Percentiles rank a stretch among this genome's conserved stretches.
phyloP scores from a whole-genome alignment of 2,113 vertebrate species.

The Syngnathus floridae region DNA sequence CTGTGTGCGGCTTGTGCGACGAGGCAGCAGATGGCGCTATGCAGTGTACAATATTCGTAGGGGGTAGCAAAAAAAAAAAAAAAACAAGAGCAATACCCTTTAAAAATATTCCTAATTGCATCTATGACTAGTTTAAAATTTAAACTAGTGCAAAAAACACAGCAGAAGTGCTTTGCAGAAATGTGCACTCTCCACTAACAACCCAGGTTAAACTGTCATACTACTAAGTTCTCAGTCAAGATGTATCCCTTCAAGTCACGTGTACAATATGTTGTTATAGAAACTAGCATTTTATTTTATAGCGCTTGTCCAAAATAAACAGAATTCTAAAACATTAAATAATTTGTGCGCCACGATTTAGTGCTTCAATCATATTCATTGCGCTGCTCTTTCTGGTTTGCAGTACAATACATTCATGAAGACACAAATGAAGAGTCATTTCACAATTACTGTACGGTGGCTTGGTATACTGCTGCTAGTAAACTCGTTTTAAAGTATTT shows the following conservation, averaged over 20 bases:
- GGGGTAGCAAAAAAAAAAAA: too few relatives aligned
- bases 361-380: neutral
- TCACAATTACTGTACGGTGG: neutral
- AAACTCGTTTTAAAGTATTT: neutral
- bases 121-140: too few relatives aligned
- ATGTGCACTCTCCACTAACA: too few relatives aligned
- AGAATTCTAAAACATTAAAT: neutral
- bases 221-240: too few relatives aligned
- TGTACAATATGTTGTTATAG: too few relatives aligned
- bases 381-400: neutral
- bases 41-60: too few relatives aligned
- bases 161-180: too few relatives aligned
- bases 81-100: neutral
- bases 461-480: neutral
- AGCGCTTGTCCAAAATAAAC: neutral
- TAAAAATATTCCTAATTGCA: neutral
- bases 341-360: neutral
- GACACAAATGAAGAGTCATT: neutral
- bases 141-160: too few relatives aligned
- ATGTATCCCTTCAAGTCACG: too few relatives aligned
- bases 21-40: too few relatives aligned
- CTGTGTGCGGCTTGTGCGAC: neutral
- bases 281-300: too few relatives aligned
- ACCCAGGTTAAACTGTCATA: too few relatives aligned
- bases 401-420: neutral